Conservation (phyloP, 1,140 invertebrate species). For the Parasteatoda tepidariorum region DNA sequence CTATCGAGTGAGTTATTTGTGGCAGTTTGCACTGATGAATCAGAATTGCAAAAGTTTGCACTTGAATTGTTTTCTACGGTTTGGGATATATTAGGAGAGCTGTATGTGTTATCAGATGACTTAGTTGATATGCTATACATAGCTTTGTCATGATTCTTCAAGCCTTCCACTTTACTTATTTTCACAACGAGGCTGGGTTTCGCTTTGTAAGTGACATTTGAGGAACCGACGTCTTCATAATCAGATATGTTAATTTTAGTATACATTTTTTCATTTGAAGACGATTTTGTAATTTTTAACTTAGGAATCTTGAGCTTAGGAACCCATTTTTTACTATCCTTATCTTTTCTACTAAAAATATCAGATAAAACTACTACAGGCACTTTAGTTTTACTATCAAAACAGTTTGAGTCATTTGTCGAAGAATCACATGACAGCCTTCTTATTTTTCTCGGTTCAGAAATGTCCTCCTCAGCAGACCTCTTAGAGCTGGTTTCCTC, state of each 20-base stretch:
- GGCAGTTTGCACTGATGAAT: background rate
- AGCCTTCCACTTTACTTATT: conserved; percentile 38
- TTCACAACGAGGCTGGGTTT: conserved; percentile 40
- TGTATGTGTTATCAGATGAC: background rate
- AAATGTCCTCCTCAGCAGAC: background rate
- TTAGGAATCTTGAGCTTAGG: conserved; percentile 54
- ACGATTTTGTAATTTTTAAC: conserved; percentile 13
- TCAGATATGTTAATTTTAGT: conserved; percentile 40
- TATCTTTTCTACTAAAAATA: conserved; percentile 20
- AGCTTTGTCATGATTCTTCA: conserved; percentile 24
- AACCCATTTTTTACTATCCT: conserved; percentile 25
- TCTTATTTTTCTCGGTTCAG: background rate
- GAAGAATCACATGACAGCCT: background rate
- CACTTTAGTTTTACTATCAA: conserved; percentile 22
- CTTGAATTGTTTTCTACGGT: background rate
- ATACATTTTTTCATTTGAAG: conserved; percentile 17
- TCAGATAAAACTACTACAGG: conserved; percentile 51
- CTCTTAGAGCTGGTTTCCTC: background rate
- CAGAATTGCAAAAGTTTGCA: background rate
- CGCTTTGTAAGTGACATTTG: background rate
- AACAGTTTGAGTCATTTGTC: background rate
- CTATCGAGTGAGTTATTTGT: too few species aligned
- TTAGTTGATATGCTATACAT: conserved; percentile 33
- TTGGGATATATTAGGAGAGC: background rate
- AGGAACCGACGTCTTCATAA: background rate